Evolutionary conservation across 2,113 vertebrate species (phyloP), one percentile per base, ranked within the genome.

Genomic region (Smithornis capensis): DNA sequence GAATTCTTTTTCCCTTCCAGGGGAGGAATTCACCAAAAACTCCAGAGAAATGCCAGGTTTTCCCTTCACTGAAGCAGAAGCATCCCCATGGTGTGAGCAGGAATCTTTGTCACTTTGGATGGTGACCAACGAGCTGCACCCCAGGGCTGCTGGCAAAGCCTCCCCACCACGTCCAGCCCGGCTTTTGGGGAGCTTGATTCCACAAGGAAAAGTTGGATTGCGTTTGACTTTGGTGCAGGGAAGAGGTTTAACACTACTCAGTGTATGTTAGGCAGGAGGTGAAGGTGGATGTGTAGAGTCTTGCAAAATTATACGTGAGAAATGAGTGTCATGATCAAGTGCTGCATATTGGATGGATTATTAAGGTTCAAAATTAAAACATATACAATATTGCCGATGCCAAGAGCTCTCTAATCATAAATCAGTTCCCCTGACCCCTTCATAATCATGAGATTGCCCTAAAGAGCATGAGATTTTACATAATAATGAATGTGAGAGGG

Each of bases 371-470:
- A 60, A 95, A 96, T 96, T 96, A 96, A 96, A 96, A 96, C 90
- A 93, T 94, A 86, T 80, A 94, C 95, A 94, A 95, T 93, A 93
- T 81, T 93, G 93, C 92, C 83, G 0, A 90, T 92, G 96, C 96
- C 96, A 97, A 96, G 95, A 95, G 95, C 96, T 95, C 88, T 96
- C 95, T 94, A 87, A 96, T 92, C 96, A 96, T 96, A 93, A 97
- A 96, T 96, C 95, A 96, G 94, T 68, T 97, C 95, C 93, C 96
- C 96, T 93, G 95, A 96, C 94, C 94, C 95, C 92, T 95, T 86
- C 90, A 40, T 83, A 93, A 96, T 95, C 94, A 95, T 12, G 78
- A 95, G 94, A 94, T 97, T 96, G 96, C 95, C 94, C 95, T 95
- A 96, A 97, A 96, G 95, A 97, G 92, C 89, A 60, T 55, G 52